Evolutionary conservation across 2,113 vertebrate species (phyloP).

Genomic region (Bos javanicus): DNA sequence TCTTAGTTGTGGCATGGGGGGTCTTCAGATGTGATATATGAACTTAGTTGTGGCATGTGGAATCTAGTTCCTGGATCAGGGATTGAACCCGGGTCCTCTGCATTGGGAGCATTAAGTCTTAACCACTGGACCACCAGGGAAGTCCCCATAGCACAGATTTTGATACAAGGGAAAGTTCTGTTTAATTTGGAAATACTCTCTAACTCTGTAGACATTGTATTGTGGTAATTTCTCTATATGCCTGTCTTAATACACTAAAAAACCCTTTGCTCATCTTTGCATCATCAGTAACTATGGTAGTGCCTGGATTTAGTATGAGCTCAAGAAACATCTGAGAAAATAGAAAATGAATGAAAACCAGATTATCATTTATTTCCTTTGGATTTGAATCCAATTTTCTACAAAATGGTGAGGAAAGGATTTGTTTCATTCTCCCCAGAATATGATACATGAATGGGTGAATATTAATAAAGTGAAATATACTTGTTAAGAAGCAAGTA

Average conservation of each 20-base stretch:
- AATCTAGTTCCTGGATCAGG: not conserved
- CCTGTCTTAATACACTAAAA: not conserved
- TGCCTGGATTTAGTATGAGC: not conserved
- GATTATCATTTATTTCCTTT: not conserved
- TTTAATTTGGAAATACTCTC: not conserved
- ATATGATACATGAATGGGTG: constrained; percentile 8
- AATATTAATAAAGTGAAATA: constrained; percentile 32
- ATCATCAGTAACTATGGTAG: not conserved
- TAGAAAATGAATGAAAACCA: not conserved
- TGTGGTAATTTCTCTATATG: not conserved
- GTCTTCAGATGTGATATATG: not conserved
- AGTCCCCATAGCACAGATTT: not conserved
- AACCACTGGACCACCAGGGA: not conserved
- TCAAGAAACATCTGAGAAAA: not conserved
- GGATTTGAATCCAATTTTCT: not conserved
- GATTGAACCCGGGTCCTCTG: not conserved
- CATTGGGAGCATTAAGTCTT: not conserved
- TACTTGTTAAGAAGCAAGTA: constrained; percentile 36
- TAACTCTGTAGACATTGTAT: not conserved
- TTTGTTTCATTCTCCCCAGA: constrained; percentile 33
- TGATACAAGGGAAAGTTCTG: not conserved
- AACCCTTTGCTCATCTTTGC: not conserved
- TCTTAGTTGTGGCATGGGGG: not conserved
- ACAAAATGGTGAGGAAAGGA: not conserved
- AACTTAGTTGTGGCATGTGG: not conserved